These are phyloP conservation scores for Drosophila ochracea DNA, from an alignment of 2,888 invertebrate species.

Conservation along the genomic window DNA sequence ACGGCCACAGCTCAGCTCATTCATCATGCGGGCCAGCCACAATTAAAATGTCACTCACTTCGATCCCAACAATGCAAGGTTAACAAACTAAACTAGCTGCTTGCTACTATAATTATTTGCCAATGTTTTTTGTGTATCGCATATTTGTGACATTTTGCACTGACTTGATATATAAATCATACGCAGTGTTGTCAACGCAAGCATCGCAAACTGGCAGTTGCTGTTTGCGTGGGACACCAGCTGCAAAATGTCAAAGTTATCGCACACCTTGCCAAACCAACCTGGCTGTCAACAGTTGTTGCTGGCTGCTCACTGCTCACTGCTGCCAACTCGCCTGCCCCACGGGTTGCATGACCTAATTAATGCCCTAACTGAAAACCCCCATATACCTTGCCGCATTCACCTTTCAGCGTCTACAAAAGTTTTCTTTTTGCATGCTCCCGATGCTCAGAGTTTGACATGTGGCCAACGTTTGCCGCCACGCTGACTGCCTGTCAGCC, in stretches of 20 bases:
- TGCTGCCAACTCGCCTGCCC: constrained; percentile 16
- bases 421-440: constrained; percentile 63
- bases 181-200: constrained; percentile 66
- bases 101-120: constrained; percentile 1
- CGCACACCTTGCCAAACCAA: constrained; percentile 65
- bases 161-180: constrained; percentile 68
- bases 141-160: constrained; percentile 63
- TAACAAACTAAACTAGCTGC: constrained; percentile 12
- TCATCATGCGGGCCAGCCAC: constrained; percentile 49
- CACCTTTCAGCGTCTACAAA: constrained; percentile 56
- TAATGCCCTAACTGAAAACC: constrained; percentile 45
- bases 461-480: constrained; percentile 63
- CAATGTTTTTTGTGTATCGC: constrained; percentile 23
- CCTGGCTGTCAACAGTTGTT: constrained; percentile 51
- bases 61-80: constrained; percentile 43
- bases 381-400: background rate
- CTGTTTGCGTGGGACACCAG: constrained; percentile 60
- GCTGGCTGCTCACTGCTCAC: constrained; percentile 8
- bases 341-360: constrained; percentile 73
- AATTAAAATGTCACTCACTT: constrained; percentile 77
- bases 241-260: constrained; percentile 61
- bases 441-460: constrained; percentile 70
- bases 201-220: constrained; percentile 35
- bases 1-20: constrained; percentile 28
- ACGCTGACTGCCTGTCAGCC: constrained; percentile 60